phyloP scores from a whole-genome alignment of 2,888 invertebrate genomes.

The Drosophila dives region DNA sequence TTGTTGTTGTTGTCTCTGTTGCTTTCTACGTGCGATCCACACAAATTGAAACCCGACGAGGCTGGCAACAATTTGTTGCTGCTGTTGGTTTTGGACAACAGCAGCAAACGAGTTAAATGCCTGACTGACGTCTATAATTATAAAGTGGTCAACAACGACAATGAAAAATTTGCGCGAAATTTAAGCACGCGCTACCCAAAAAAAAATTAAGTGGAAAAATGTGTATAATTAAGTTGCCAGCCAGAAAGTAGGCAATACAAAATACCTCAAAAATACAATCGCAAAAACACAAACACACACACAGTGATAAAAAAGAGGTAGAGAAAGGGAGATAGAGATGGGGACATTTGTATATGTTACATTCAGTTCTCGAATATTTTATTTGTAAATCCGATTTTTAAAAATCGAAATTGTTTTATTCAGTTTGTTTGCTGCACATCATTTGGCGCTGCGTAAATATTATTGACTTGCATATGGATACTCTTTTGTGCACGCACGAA shows the following conservation, averaged over 20 bases:
- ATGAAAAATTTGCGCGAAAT: constrained; percentile 55
- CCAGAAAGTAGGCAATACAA: constrained; percentile 65
- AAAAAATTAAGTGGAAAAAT: constrained; percentile 67
- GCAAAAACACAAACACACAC: background rate
- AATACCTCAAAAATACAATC: constrained; percentile 36
- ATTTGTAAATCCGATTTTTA: constrained; percentile 35
- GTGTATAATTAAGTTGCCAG: constrained; percentile 72
- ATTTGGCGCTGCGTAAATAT: constrained; percentile 18
- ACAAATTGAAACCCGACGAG: constrained; percentile 74
- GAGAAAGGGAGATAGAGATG: too few species aligned
- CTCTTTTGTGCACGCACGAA: background rate
- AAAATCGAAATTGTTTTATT: constrained; percentile 18
- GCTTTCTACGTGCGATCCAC: constrained; percentile 62
- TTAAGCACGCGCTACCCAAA: constrained; percentile 59
- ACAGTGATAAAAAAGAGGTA: background rate
- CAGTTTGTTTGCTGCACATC: background rate
- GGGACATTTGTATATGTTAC: constrained; percentile 16
- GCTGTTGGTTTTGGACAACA: constrained; percentile 32
- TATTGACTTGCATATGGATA: constrained; percentile 2
- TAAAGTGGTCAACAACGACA: constrained; percentile 62
- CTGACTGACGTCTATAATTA: constrained; percentile 80
- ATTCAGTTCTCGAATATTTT: constrained; percentile 16
- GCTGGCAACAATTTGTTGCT: constrained; percentile 58
- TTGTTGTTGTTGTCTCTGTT: constrained; percentile 20
- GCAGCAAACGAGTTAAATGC: constrained; percentile 74